Evolutionary conservation across 1,140 invertebrate genomes (phyloP), one percentile per base, ranked within the genome.

Genomic region (Propsilocerus akamusi): DNA sequence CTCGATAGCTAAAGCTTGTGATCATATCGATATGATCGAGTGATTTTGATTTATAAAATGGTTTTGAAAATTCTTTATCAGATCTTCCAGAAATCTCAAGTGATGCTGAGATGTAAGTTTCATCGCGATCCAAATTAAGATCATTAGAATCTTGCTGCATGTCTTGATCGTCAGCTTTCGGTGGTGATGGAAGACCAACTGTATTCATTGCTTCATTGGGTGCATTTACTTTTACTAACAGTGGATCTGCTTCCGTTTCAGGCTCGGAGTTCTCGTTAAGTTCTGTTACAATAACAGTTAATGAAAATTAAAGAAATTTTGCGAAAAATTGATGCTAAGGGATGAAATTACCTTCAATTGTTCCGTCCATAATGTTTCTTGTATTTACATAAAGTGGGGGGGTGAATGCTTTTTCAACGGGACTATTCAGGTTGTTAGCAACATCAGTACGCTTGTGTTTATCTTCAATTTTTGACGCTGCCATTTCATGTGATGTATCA

Each of bases 401-500:
- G 68, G 55, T 69, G 61, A 22, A 70, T 66, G 55, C 70, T 53
- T 69, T 71, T 65, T 59, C 41, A 47, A 61, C 22, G 1, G 56
- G 60, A 14, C 26, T 28, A 17, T 53, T 68, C 65, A 8, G 67
- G 66, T 46, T 64, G 60, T 14, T 68, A 65, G 20, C 58, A 3
- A 61, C 62, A 26, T 51, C 30, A 25, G 65, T 62, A 52, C 61
- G 65, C 34, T 67, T 65, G 58, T 61, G 20, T 63, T 63, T 58
- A 55, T 68, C 59, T 51, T 67, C 65, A 0, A 66, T 56, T 2
- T 66, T 54, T 17, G 64, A 49, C 32, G 66, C 72, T 2, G 73
- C 59, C 1, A 73, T 57, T 57, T 74, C 72, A 52, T 75, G 73
- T 56, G 76, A 70, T 0, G 78, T 80, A 60, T 78, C 76, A 0